Conservation (phyloP, 2,113 vertebrate species). For the Scomber scombrus region DNA sequence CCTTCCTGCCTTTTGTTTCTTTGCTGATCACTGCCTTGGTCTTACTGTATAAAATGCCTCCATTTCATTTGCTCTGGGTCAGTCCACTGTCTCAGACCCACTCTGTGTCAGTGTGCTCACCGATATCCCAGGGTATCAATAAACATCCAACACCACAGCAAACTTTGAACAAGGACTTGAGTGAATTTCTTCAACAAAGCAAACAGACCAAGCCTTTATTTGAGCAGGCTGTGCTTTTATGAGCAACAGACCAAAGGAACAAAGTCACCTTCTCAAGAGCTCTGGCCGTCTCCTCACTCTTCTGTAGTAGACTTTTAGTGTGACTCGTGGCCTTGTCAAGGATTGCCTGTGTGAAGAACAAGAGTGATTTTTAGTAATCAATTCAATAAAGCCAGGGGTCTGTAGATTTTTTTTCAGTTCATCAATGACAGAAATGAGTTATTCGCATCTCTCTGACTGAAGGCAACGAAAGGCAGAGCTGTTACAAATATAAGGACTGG, state of each 20-base stretch:
- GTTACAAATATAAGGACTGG: not conserved
- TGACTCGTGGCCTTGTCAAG: constrained; percentile 93
- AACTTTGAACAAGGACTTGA: too few species aligned
- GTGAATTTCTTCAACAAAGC: not conserved
- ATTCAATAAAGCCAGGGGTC: not conserved
- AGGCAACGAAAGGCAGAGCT: too few species aligned
- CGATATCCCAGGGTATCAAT: too few species aligned
- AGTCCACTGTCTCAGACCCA: too few species aligned
- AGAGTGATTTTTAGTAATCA: not conserved
- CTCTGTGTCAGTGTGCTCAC: too few species aligned
- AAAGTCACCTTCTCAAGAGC: constrained; percentile 90
- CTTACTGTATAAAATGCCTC: too few species aligned
- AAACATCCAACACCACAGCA: too few species aligned
- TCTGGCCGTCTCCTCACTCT: constrained; percentile 89
- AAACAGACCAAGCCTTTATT: constrained; percentile 55
- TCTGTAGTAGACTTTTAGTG: constrained; percentile 91
- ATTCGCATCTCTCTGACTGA: not conserved
- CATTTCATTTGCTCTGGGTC: too few species aligned
- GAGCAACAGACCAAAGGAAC: not conserved
- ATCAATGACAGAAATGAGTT: not conserved
- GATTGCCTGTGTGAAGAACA: constrained; percentile 83
- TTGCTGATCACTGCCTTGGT: too few species aligned
- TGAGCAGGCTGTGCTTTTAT: not conserved
- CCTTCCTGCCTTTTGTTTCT: too few species aligned
- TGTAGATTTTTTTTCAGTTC: not conserved